phyloP scores from a whole-genome alignment of 2,113 vertebrate genomes.

The Leucoraja erinaceus region DNA sequence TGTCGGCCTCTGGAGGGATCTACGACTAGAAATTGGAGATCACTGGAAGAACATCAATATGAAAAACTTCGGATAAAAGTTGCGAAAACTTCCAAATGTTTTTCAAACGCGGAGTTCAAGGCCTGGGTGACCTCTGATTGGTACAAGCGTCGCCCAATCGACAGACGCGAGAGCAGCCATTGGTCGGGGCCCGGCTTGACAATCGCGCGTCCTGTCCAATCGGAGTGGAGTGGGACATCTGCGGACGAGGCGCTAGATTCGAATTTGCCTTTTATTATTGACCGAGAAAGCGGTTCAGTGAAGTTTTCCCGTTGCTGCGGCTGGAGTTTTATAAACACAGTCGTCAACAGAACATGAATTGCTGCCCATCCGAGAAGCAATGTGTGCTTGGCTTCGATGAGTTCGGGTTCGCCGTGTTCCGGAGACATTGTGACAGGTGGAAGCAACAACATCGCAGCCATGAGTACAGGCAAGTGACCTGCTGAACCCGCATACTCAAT shows the following conservation, averaged over 20 bases:
- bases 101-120: not conserved
- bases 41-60: not conserved
- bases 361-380: no score
- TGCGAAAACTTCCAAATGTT: not conserved
- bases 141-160: not conserved
- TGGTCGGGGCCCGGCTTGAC: not conserved
- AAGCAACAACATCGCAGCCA: slow-evolving; percentile 14
- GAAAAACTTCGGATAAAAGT: not conserved
- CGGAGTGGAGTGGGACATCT: not conserved
- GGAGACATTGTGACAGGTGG: not conserved
- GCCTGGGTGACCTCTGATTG: not conserved
- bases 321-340: not conserved
- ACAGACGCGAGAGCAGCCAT: not conserved
- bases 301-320: not conserved
- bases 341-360: not conserved
- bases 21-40: not conserved
- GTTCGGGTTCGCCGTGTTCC: slow-evolving; percentile 33
- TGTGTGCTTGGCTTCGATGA: slow-evolving; percentile 20
- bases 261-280: not conserved
- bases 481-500: not conserved
- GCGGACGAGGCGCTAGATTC: not conserved
- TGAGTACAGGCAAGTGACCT: slow-evolving; percentile 25
- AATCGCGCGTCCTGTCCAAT: not conserved
- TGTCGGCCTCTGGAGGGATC: not conserved
- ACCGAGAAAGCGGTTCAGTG: no score